Conservation (phyloP, 2,113 vertebrate genomes). For the Climacteris rufus region DNA sequence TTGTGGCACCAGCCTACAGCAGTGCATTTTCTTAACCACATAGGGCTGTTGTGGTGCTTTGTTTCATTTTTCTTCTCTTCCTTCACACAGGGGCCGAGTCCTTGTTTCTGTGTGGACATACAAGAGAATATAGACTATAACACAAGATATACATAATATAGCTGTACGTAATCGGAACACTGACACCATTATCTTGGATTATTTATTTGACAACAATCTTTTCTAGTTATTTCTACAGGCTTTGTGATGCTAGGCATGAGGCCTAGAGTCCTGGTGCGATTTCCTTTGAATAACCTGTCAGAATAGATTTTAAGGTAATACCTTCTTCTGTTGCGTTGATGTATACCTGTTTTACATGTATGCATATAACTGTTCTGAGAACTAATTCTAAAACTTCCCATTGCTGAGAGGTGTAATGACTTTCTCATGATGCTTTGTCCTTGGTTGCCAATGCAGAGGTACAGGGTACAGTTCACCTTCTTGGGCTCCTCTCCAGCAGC, state of each 20-base stretch:
- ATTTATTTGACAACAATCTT: not conserved
- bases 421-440: not conserved
- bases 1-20: not conserved
- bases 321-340: not conserved
- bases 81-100: not conserved
- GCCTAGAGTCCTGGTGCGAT: not conserved
- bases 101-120: not conserved
- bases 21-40: not conserved
- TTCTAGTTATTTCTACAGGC: not conserved
- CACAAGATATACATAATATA: not conserved
- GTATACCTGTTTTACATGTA: not conserved
- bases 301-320: not conserved
- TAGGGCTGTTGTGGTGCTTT: not conserved
- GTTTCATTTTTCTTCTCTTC: not conserved
- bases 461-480: not conserved
- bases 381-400: not conserved
- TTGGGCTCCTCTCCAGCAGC: not conserved
- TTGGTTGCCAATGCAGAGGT: not conserved
- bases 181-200: not conserved
- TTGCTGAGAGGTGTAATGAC: accelerated
- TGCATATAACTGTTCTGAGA: not conserved
- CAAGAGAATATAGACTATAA: not conserved
- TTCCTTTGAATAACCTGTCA: not conserved
- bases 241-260: not conserved
- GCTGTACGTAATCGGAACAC: not conserved